Evolutionary conservation across 2,797 vertebrate genomes (phyloP).

Genomic region (Sebastes diploproa): DNA sequence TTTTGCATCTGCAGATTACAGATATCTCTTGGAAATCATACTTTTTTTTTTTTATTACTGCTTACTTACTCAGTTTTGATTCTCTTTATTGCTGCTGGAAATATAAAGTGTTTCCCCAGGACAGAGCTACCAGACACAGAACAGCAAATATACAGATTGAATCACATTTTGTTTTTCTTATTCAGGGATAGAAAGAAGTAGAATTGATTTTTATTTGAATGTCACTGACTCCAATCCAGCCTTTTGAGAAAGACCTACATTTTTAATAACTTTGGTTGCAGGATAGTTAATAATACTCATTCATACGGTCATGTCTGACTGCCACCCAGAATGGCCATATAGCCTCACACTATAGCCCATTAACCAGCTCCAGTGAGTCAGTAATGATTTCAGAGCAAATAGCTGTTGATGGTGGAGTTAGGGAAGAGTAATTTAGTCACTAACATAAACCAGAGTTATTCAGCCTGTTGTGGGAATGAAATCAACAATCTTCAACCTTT

Average conservation of each 20-base stretch:
- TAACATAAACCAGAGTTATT: constrained; percentile 4
- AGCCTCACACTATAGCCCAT: not conserved
- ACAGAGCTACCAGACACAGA: constrained; percentile 19
- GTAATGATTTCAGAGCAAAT: constrained; percentile 8
- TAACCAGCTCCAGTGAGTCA: constrained; percentile 10
- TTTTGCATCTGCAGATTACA: not conserved
- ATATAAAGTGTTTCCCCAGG: constrained; percentile 15
- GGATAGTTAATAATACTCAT: not conserved
- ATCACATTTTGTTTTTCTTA: constrained; percentile 32
- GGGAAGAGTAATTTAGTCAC: constrained; percentile 9
- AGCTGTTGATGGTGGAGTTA: constrained; percentile 6
- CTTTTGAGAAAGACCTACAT: constrained; percentile 1
- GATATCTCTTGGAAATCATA: not conserved
- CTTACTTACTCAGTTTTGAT: not conserved
- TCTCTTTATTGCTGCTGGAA: constrained; percentile 14
- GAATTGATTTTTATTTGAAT: constrained; percentile 17
- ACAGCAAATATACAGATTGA: constrained; percentile 33
- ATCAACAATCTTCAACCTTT: constrained; percentile 2
- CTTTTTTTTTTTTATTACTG: not conserved
- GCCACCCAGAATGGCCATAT: not conserved
- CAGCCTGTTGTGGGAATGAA: not conserved
- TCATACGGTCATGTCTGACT: not conserved
- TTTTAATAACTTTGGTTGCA: constrained; percentile 24
- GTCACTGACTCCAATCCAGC: constrained; percentile 2
- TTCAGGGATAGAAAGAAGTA: not conserved